A percentile compares a stretch with the other conserved stretches of the same genome.
Evolutionary conservation across 2,888 invertebrate genomes (phyloP).

Genomic region (Biston stratarius): DNA sequence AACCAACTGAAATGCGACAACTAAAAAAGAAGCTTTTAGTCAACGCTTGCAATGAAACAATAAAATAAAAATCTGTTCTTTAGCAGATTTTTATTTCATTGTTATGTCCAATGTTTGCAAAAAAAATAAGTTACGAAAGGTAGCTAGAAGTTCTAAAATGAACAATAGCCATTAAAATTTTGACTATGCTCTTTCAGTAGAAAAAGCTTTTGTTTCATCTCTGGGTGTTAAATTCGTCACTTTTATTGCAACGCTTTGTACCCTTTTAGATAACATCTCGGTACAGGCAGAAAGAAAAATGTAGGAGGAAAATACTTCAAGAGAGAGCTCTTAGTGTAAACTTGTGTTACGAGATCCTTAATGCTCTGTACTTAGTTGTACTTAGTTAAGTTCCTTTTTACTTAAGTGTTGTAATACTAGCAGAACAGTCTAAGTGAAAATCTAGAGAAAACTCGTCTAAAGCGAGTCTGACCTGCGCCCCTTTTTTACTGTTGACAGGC

Average conservation of each 20-base stretch:
- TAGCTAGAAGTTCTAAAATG: neutral
- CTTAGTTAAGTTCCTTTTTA: neutral
- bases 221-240: slow-evolving; percentile 37
- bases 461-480: too few relatives aligned
- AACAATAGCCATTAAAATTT: slow-evolving; percentile 15
- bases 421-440: neutral
- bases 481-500: too few relatives aligned
- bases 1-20: too few relatives aligned
- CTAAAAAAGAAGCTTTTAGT: too few relatives aligned
- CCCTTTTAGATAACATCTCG: slow-evolving; percentile 43
- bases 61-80: too few relatives aligned
- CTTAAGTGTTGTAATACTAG: neutral
- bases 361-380: slow-evolving; percentile 18
- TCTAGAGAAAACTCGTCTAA: neutral
- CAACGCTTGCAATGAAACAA: too few relatives aligned
- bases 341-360: slow-evolving; percentile 20
- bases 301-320: slow-evolving; percentile 24
- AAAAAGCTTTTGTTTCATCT: slow-evolving; percentile 15
- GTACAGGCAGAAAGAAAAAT: slow-evolving; percentile 34
- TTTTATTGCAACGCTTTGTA: slow-evolving; percentile 35
- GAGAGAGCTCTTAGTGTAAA: slow-evolving; percentile 20
- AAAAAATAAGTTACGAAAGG: neutral
- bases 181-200: neutral
- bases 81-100: too few relatives aligned
- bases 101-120: neutral